phyloP scores from a whole-genome alignment of 2,888 invertebrate species.

The Pandemis heparana region DNA sequence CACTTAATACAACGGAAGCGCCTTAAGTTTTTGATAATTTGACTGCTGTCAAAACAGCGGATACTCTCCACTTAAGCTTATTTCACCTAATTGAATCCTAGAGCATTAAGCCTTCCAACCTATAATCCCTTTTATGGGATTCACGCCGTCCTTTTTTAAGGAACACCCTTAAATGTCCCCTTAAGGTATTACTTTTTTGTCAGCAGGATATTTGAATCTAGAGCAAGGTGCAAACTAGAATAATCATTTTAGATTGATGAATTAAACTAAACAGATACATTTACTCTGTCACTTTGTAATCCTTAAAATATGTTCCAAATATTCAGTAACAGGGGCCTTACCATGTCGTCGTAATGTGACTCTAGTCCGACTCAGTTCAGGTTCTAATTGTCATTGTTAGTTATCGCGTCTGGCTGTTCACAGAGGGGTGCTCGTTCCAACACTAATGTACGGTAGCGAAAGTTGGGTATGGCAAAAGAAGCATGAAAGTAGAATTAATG shows the following conservation, averaged over 20 bases:
- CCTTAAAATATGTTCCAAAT: too few relatives aligned
- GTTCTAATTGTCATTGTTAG: too few relatives aligned
- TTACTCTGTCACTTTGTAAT: background rate
- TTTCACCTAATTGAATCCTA: conserved; percentile 85
- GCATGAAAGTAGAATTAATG: too few relatives aligned
- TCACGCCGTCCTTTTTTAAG: conserved; percentile 79
- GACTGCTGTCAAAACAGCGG: conserved; percentile 83
- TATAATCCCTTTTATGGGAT: conserved; percentile 82
- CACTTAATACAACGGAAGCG: conserved; percentile 68
- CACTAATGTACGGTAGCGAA: too few relatives aligned
- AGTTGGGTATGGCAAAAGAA: too few relatives aligned
- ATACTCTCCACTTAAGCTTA: conserved; percentile 83
- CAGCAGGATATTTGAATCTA: conserved; percentile 52
- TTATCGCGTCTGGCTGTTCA: too few relatives aligned
- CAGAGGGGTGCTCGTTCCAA: too few relatives aligned
- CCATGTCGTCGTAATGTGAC: too few relatives aligned
- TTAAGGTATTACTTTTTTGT: conserved; percentile 70
- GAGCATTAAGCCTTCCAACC: conserved; percentile 77
- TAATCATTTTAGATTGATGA: background rate
- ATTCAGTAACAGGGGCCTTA: too few relatives aligned
- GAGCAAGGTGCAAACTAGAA: conserved; percentile 60
- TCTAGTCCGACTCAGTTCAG: too few relatives aligned
- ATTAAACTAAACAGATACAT: background rate
- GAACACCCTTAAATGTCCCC: conserved; percentile 67
- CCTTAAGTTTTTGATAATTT: conserved; percentile 71